Percentiles rank a stretch among this genome's conserved stretches.
phyloP scores from a whole-genome alignment of 2,888 invertebrate genomes.

The Hemicrepidius hirtus region DNA sequence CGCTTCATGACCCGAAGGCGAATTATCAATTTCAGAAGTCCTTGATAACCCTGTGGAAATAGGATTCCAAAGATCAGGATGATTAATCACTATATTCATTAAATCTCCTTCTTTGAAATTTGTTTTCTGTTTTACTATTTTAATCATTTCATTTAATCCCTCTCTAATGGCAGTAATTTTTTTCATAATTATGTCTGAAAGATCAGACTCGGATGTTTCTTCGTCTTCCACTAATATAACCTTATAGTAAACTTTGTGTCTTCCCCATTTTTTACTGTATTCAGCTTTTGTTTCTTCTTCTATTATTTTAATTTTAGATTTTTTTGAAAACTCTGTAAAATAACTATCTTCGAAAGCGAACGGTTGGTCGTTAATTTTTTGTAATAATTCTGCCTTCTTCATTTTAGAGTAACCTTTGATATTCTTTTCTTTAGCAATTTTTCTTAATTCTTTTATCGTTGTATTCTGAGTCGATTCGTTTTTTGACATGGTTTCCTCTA shows the following conservation, averaged over 20 bases:
- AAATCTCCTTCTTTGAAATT: constrained; percentile 3
- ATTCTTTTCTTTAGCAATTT: constrained; percentile 17
- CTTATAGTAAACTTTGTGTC: not conserved
- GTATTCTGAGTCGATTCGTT: not conserved
- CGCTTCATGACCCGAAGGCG: too few relatives aligned
- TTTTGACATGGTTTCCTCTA: not conserved
- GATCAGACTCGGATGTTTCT: not conserved
- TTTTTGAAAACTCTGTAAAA: too few relatives aligned
- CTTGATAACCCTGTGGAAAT: constrained; percentile 9
- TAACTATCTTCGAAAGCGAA: too few relatives aligned
- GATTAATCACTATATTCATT: constrained; percentile 6
- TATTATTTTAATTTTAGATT: too few relatives aligned
- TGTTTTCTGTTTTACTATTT: too few relatives aligned
- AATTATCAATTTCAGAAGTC: constrained; percentile 3
- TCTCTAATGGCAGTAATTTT: constrained; percentile 7
- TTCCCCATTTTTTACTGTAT: too few relatives aligned
- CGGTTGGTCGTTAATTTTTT: not conserved
- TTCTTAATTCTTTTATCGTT: constrained; percentile 4
- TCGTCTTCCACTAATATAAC: not conserved
- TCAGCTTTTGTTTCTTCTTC: too few relatives aligned
- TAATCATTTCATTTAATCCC: too few relatives aligned
- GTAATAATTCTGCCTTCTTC: constrained; percentile 3
- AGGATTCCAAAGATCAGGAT: not conserved
- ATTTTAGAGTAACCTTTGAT: constrained; percentile 12
- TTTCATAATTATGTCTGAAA: constrained; percentile 4